Evolutionary conservation across 1,140 invertebrate genomes (phyloP).

Genomic region (Gryon sp.): DNA sequence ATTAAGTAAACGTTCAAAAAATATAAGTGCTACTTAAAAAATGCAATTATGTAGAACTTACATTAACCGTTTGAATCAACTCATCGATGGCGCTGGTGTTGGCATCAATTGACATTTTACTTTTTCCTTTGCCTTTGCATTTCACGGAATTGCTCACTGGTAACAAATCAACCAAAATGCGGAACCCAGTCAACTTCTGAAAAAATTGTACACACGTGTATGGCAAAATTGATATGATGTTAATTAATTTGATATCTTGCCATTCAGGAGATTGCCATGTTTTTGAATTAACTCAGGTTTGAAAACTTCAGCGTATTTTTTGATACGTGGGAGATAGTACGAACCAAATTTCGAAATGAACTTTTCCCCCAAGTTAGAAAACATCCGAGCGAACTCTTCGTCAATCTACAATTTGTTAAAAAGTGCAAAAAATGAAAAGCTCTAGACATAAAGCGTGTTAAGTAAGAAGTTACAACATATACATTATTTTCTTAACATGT

Average conservation of each 20-base stretch:
- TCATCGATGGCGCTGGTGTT: too few relatives aligned
- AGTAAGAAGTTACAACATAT: too few relatives aligned
- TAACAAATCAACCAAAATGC: conserved; percentile 12
- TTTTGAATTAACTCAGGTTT: conserved; percentile 7
- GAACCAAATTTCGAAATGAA: conserved; percentile 16
- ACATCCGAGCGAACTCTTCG: conserved; percentile 10
- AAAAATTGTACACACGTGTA: too few relatives aligned
- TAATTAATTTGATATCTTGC: conserved; percentile 13
- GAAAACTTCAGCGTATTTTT: conserved; percentile 10
- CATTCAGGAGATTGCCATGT: conserved; percentile 9
- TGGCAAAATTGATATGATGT: too few relatives aligned
- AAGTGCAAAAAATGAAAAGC: too few relatives aligned
- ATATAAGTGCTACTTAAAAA: too few relatives aligned
- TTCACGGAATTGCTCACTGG: conserved; percentile 23
- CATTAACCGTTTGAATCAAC: neutral
- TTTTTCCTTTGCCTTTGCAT: neutral
- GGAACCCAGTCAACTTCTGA: conserved; percentile 1
- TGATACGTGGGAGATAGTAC: conserved; percentile 6
- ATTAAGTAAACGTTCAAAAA: too few relatives aligned
- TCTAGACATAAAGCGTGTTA: too few relatives aligned
- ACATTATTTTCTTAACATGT: conserved; percentile 36
- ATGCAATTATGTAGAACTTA: neutral
- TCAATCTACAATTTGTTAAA: too few relatives aligned
- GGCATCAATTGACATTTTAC: too few relatives aligned
- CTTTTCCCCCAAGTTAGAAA: conserved; percentile 3